Evolutionary conservation across 23 tunicate genomes (phyloP).

Genomic region (Styela plicata): DNA sequence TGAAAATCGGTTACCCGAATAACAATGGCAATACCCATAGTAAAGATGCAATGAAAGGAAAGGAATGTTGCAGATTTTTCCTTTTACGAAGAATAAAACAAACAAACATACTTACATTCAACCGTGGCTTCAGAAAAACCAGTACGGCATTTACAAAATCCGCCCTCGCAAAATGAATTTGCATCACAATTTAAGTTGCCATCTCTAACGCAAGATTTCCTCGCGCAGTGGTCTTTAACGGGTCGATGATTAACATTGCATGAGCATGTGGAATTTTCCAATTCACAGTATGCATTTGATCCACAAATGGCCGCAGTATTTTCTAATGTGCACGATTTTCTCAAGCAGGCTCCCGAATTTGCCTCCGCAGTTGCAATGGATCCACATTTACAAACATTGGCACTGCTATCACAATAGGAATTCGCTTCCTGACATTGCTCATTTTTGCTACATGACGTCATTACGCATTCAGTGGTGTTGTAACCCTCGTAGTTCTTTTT

Average conservation of each 20-base stretch:
- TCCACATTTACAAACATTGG: not conserved
- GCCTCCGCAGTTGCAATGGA: not conserved
- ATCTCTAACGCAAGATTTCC: not conserved
- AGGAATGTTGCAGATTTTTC: no score
- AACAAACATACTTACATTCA: not conserved
- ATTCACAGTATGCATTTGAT: not conserved
- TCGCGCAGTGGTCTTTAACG: not conserved
- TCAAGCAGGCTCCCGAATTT: not conserved
- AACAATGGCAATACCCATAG: no score
- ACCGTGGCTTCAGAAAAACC: not conserved
- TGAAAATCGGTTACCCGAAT: no score
- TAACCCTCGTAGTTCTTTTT: not conserved
- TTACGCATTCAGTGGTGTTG: not conserved
- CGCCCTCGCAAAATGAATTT: not conserved
- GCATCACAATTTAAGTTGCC: not conserved
- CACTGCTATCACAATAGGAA: not conserved
- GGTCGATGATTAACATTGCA: not conserved
- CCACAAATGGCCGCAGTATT: not conserved
- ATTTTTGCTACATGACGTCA: not conserved
- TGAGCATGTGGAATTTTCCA: not conserved
- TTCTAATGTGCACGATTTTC: not conserved
- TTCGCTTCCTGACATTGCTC: not conserved
- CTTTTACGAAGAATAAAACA: no score
- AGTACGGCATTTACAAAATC: not conserved
- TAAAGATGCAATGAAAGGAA: no score